These are phyloP conservation scores for Apamea sordens DNA, from an alignment of 2,888 invertebrate genomes.

Conservation along the genomic window DNA sequence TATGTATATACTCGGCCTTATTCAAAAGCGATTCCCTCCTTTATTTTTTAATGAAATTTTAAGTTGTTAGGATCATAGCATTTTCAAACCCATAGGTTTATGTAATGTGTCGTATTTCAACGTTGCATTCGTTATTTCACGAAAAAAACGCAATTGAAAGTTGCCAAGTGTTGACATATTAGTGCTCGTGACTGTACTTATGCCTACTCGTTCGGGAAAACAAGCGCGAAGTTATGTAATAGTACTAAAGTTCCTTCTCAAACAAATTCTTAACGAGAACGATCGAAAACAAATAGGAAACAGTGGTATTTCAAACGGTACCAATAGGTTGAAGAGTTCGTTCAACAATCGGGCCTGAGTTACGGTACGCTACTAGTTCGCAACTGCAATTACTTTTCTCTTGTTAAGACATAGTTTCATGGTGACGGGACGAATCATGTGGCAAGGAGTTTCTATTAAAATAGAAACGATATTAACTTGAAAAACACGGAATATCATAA, in stretches of 20 bases:
- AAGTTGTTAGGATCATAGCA: too few species aligned
- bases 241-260: background rate
- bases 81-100: too few species aligned
- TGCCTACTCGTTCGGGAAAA: background rate
- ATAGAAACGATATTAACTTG: background rate
- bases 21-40: too few species aligned
- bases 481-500: background rate
- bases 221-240: background rate
- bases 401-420: slow-evolving; percentile 66
- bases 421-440: background rate
- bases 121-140: too few species aligned
- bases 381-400: slow-evolving; percentile 70
- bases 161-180: too few species aligned
- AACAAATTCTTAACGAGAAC: slow-evolving; percentile 3
- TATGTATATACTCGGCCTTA: too few species aligned
- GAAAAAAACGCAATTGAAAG: too few species aligned
- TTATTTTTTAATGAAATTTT: too few species aligned
- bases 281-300: slow-evolving; percentile 40
- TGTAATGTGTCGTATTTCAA: too few species aligned
- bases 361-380: slow-evolving; percentile 55
- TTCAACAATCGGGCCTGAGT: slow-evolving; percentile 47
- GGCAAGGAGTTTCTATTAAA: slow-evolving; percentile 6
- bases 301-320: slow-evolving; percentile 12
- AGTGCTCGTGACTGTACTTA: too few species aligned
- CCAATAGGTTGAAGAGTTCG: slow-evolving; percentile 44